Conservation (phyloP, 2,797 vertebrate genomes). For the Muscicapa striata region DNA sequence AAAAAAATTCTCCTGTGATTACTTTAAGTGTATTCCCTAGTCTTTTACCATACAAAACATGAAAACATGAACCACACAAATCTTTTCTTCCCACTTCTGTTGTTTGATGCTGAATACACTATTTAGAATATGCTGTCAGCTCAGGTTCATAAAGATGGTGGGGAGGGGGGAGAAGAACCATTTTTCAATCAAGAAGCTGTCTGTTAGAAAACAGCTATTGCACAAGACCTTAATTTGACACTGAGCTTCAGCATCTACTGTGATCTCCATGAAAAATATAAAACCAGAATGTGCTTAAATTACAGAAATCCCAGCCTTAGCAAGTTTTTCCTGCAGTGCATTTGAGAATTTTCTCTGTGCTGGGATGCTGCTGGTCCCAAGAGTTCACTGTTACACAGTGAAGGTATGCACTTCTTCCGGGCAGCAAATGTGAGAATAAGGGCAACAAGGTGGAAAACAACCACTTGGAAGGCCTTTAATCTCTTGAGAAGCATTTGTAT, state of each 20-base stretch:
- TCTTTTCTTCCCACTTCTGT: neutral
- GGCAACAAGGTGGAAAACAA: neutral
- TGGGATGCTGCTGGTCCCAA: neutral
- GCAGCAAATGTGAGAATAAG: neutral
- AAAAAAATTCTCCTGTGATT: neutral
- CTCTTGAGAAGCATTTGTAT: neutral
- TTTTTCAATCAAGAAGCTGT: neutral
- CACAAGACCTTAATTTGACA: neutral
- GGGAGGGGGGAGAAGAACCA: neutral
- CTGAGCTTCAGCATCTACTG: neutral
- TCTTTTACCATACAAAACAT: neutral
- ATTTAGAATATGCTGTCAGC: conserved; percentile 1
- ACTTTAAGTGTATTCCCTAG: neutral
- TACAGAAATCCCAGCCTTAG: neutral
- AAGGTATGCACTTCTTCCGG: neutral
- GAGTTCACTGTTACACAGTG: neutral
- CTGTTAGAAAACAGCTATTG: neutral
- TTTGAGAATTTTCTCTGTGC: neutral
- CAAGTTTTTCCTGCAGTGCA: neutral
- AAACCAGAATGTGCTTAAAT: neutral
- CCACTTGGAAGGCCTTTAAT: neutral
- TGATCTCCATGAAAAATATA: neutral
- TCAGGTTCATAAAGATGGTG: neutral
- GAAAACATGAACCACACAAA: neutral
- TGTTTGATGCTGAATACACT: neutral